Evolutionary conservation across 2,888 invertebrate species (phyloP).

Genomic region (Theretra japonica): DNA sequence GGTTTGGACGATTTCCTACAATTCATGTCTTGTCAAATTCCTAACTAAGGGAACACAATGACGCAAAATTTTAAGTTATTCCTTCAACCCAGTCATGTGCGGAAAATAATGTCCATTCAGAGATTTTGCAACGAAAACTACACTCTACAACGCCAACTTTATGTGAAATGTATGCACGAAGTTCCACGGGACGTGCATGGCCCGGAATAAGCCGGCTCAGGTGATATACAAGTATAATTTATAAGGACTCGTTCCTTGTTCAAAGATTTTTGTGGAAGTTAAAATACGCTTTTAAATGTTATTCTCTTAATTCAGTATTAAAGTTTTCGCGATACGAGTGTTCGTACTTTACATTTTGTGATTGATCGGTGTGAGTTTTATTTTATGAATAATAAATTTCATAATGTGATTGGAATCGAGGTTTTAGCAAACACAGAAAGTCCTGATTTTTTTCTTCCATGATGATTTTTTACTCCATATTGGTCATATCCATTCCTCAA

Average conservation of each 20-base stretch:
- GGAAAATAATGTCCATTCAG: conserved; percentile 40
- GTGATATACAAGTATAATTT: conserved; percentile 46
- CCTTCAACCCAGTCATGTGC: not conserved
- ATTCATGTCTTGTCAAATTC: no score
- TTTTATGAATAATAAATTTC: no score
- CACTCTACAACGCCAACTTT: conserved; percentile 31
- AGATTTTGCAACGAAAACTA: conserved; percentile 32
- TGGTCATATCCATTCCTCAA: no score
- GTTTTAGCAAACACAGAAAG: no score
- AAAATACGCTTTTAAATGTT: conserved; percentile 7
- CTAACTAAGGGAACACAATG: not conserved
- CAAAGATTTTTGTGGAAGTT: conserved; percentile 32
- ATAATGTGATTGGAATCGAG: no score
- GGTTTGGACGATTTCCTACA: no score
- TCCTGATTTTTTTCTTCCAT: no score
- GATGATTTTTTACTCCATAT: no score
- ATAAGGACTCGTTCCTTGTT: conserved; percentile 28
- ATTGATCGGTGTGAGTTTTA: no score
- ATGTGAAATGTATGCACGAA: conserved; percentile 52
- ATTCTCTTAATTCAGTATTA: not conserved
- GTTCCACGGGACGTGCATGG: conserved; percentile 40
- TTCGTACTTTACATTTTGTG: no score
- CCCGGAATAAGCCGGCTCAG: conserved; percentile 37
- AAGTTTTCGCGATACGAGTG: not conserved
- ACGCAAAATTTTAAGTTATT: not conserved